A percentile compares a stretch with the other conserved stretches of the same genome.
Evolutionary conservation across 2,797 vertebrate genomes (phyloP).

Genomic region (Catamblyrhynchus diadema): DNA sequence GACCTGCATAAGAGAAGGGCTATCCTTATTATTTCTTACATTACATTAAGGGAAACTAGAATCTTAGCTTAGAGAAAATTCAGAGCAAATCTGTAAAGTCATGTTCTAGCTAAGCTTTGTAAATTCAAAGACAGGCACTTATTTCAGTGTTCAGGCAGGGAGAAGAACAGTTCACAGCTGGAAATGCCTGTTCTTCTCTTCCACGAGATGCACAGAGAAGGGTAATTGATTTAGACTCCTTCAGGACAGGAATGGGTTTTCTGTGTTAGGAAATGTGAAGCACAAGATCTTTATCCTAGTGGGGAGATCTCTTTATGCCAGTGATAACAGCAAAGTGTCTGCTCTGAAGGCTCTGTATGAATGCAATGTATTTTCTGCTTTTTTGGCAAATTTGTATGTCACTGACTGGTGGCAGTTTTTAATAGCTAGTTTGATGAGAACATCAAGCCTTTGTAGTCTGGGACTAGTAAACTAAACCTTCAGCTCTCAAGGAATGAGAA

Average conservation of each 20-base stretch:
- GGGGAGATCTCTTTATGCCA: neutral
- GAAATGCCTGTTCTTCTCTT: slow-evolving; percentile 48
- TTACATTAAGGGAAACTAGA: neutral
- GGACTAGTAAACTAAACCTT: neutral
- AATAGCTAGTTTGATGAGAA: neutral
- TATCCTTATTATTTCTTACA: neutral
- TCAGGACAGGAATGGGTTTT: slow-evolving; percentile 10
- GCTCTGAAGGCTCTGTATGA: neutral
- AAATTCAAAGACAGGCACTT: slow-evolving; percentile 15
- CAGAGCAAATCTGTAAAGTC: neutral
- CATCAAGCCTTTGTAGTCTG: neutral
- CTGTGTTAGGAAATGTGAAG: slow-evolving; percentile 1
- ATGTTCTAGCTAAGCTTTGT: slow-evolving; percentile 45
- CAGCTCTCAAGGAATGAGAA: neutral
- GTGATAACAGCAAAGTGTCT: neutral
- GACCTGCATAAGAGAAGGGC: neutral
- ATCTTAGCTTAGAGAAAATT: slow-evolving; percentile 16
- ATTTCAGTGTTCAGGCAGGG: slow-evolving; percentile 35
- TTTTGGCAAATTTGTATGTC: neutral
- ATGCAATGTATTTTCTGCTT: neutral
- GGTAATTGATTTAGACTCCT: slow-evolving; percentile 46
- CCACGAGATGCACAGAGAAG: neutral
- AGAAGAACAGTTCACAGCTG: slow-evolving; percentile 47
- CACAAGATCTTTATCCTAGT: neutral
- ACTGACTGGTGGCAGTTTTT: neutral